These are phyloP conservation scores for Mantis religiosa DNA, from an alignment of 2,888 invertebrate genomes.

Conservation along the genomic window DNA sequence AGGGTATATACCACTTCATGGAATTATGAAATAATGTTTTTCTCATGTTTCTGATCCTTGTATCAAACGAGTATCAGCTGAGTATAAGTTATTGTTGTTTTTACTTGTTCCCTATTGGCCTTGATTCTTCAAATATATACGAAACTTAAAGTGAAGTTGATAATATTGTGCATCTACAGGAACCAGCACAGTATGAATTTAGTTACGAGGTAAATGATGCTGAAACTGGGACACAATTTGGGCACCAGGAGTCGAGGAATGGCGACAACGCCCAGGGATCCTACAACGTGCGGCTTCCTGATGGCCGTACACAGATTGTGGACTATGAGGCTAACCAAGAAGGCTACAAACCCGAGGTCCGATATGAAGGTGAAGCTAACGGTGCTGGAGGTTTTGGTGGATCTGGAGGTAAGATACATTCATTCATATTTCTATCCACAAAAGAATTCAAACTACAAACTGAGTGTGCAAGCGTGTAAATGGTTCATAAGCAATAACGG, in stretches of 20 bases:
- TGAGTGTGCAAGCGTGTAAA: too few species aligned
- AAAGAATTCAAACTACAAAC: too few species aligned
- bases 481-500: too few species aligned
- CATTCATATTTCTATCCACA: too few species aligned
- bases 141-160: too few species aligned
- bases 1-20: too few species aligned
- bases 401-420: background rate
- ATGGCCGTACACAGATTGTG: slow-evolving; percentile 33
- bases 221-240: slow-evolving; percentile 29
- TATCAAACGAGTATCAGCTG: too few species aligned
- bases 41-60: too few species aligned
- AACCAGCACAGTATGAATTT: slow-evolving; percentile 31
- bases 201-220: slow-evolving; percentile 32
- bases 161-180: slow-evolving; percentile 15
- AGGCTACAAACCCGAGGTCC: slow-evolving; percentile 32
- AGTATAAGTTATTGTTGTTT: too few species aligned
- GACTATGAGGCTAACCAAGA: slow-evolving; percentile 31
- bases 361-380: slow-evolving; percentile 30
- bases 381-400: slow-evolving; percentile 19
- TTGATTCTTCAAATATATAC: too few species aligned
- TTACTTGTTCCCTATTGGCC: too few species aligned
- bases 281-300: slow-evolving; percentile 32
- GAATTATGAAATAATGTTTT: too few species aligned
- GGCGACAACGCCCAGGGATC: slow-evolving; percentile 30
- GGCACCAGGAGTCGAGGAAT: slow-evolving; percentile 30